phyloP scores from a whole-genome alignment of 2,113 vertebrate species.

The Nestor notabilis region DNA sequence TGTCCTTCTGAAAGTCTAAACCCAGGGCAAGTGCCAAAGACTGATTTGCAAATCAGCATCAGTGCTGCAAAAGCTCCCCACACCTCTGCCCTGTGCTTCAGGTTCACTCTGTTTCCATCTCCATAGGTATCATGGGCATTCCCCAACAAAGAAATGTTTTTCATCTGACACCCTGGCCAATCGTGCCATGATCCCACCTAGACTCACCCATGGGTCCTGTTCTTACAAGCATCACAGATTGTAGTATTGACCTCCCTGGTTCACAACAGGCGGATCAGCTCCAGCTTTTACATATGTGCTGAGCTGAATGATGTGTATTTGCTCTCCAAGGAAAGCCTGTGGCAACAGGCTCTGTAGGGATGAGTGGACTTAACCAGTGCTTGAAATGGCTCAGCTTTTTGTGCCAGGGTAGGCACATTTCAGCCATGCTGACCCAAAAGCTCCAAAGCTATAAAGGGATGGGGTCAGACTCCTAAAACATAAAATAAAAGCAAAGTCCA shows the following conservation, averaged over 20 bases:
- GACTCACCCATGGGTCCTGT: background rate
- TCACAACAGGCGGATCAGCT: background rate
- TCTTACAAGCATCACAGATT: background rate
- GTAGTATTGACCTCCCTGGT: background rate
- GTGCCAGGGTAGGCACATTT: background rate
- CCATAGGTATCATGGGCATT: background rate
- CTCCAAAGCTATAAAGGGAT: background rate
- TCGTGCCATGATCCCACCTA: fast-evolving
- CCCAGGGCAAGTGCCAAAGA: background rate
- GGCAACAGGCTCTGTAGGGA: background rate
- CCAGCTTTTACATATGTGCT: background rate
- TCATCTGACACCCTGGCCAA: background rate
- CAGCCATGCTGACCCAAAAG: background rate
- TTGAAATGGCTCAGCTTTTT: background rate
- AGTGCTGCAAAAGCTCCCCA: background rate
- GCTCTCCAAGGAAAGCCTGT: background rate
- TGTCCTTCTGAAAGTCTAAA: background rate
- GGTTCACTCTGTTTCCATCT: background rate
- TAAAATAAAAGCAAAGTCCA: background rate
- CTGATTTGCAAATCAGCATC: background rate
- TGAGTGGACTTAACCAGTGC: background rate
- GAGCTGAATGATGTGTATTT: background rate
- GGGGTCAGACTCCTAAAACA: background rate
- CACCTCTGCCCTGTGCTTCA: fast-evolving
- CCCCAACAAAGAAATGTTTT: background rate